Percentiles rank a stretch among this genome's conserved stretches.
Evolutionary conservation across 2,797 vertebrate species (phyloP).

Genomic region (Muscicapa comitata): DNA sequence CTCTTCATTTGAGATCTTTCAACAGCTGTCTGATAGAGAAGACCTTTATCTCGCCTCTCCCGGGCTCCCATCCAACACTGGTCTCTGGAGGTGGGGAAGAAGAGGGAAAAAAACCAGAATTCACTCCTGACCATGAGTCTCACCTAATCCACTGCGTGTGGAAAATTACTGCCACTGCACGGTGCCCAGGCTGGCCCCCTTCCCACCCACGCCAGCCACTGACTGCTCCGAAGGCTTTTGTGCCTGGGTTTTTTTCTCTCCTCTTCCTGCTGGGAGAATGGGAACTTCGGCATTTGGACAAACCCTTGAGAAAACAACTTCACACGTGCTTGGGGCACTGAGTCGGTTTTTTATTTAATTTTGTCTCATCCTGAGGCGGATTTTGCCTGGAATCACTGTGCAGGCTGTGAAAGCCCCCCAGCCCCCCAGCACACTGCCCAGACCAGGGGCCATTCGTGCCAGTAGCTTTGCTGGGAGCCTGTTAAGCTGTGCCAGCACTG

Average conservation of each 20-base stretch:
- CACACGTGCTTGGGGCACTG: neutral
- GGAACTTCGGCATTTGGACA: neutral
- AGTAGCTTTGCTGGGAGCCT: neutral
- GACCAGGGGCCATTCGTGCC: neutral
- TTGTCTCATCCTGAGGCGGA: neutral
- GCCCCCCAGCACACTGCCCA: neutral
- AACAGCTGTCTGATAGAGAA: slow-evolving; percentile 52
- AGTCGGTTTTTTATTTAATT: neutral
- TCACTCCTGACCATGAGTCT: neutral
- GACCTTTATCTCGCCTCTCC: slow-evolving; percentile 51
- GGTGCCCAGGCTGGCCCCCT: slow-evolving; percentile 12
- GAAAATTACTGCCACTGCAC: slow-evolving; percentile 49
- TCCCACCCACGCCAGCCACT: neutral
- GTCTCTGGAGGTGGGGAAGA: slow-evolving; percentile 14
- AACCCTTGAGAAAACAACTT: slow-evolving; percentile 27
- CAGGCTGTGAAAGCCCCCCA: neutral
- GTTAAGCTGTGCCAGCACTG: neutral
- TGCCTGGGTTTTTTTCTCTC: neutral
- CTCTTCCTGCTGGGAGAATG: slow-evolving; percentile 40
- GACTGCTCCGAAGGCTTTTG: slow-evolving; percentile 1
- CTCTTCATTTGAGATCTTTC: slow-evolving; percentile 51
- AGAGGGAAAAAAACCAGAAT: neutral
- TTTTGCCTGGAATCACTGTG: neutral
- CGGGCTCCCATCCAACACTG: neutral
- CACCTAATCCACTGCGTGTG: neutral